Conservation (phyloP, 37 sponge, comb jelly and placozoan species). For the Beroe forskalii region DNA sequence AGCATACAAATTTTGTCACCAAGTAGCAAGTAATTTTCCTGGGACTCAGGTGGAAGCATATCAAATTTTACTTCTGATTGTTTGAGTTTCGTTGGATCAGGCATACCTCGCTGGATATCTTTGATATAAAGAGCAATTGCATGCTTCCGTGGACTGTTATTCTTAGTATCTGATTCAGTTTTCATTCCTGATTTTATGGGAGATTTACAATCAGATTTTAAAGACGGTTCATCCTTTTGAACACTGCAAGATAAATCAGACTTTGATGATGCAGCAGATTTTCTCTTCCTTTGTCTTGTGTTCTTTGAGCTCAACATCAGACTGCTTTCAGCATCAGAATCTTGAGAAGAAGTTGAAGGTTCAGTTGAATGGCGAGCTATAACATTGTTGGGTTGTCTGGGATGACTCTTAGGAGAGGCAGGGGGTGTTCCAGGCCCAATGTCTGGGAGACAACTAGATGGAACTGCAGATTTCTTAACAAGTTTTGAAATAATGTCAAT, state of each 20-base stretch:
- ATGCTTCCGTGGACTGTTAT: neutral
- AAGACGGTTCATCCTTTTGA: neutral
- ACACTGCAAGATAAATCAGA: neutral
- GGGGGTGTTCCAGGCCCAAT: conserved; percentile 21
- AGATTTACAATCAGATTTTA: neutral
- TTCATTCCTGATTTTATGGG: neutral
- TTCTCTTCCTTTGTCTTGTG: neutral
- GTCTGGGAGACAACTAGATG: neutral
- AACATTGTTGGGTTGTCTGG: neutral
- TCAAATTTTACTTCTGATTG: conserved; percentile 6
- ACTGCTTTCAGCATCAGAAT: neutral
- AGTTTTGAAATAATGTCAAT: conserved; percentile 38
- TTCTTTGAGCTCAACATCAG: neutral
- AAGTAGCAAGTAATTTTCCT: neutral
- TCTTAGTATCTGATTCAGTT: neutral
- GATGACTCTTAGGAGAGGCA: conserved; percentile 5
- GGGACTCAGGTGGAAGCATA: neutral
- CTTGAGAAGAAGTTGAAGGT: neutral
- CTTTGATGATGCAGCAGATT: neutral
- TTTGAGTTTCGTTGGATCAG: neutral
- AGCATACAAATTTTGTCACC: neutral
- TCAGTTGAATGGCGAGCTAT: neutral
- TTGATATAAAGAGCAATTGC: neutral
- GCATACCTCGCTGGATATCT: neutral
- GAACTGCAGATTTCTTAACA: neutral